Percentiles rank a stretch among this genome's conserved stretches.
These are phyloP conservation scores for Trichonephila inaurata DNA, from an alignment of 1,140 invertebrate genomes.

Conservation along the genomic window DNA sequence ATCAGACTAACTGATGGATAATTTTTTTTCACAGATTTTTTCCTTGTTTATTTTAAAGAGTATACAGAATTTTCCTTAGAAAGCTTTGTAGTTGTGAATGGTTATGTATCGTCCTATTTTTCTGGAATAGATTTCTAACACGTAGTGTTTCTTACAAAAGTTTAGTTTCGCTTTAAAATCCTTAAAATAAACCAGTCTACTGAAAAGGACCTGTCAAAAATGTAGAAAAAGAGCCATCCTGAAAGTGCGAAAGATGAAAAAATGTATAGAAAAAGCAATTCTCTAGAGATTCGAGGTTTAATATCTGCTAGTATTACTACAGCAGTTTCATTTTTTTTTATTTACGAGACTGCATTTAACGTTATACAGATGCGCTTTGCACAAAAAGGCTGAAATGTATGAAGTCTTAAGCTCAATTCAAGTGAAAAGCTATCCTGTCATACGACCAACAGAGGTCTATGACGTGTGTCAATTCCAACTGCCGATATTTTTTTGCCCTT, in stretches of 20 bases:
- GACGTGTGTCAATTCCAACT: constrained; percentile 61
- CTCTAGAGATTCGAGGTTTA: not conserved
- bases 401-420: constrained; percentile 18
- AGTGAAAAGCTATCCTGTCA: constrained; percentile 24
- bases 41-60: too few species aligned
- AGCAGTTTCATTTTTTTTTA: not conserved
- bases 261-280: constrained; percentile 26
- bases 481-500: constrained; percentile 45
- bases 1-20: too few species aligned
- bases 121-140: not conserved
- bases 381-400: constrained; percentile 10
- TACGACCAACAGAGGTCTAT: constrained; percentile 36
- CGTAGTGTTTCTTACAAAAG: not conserved
- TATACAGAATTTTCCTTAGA: too few species aligned
- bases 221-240: not conserved
- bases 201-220: constrained; percentile 25
- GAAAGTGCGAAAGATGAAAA: not conserved
- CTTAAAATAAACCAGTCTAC: not conserved
- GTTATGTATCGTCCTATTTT: not conserved
- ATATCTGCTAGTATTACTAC: not conserved
- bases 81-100: not conserved
- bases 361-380: not conserved
- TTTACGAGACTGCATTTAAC: not conserved
- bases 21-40: too few species aligned
- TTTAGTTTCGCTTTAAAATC: not conserved